These are phyloP conservation scores for Darwinula stevensoni DNA, from an alignment of 2,888 invertebrate genomes.

Conservation along the genomic window DNA sequence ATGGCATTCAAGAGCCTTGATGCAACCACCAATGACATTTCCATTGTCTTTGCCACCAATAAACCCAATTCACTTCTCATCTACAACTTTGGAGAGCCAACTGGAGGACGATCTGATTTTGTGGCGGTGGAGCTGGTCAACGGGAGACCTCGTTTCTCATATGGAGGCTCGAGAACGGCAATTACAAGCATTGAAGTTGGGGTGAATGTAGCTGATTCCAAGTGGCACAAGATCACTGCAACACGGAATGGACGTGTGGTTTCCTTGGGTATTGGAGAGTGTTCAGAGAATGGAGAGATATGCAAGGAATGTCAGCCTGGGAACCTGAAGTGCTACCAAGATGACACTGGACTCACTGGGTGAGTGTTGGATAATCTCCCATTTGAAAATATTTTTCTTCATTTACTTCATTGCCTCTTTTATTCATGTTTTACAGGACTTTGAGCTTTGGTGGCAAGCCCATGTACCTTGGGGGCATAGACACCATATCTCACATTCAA, in stretches of 20 bases:
- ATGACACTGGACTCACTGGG: constrained; percentile 64
- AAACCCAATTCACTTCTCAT: constrained; percentile 57
- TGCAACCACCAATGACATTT: constrained; percentile 64
- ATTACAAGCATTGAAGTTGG: constrained; percentile 44
- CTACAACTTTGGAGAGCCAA: constrained; percentile 67
- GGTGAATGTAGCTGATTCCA: constrained; percentile 44
- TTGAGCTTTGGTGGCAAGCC: constrained; percentile 70
- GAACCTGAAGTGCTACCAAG: constrained; percentile 48
- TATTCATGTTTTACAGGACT: constrained; percentile 29
- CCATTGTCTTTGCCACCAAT: constrained; percentile 64
- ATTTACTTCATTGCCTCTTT: constrained; percentile 1
- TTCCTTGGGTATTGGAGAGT: constrained; percentile 46
- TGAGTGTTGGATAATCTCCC: constrained; percentile 22
- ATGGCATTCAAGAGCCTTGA: constrained; percentile 63
- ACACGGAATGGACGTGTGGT: constrained; percentile 65
- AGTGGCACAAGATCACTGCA: constrained; percentile 71
- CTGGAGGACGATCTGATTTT: constrained; percentile 66
- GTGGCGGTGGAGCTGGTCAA: constrained; percentile 61
- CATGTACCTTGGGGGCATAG: constrained; percentile 52
- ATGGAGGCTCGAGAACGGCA: constrained; percentile 60
- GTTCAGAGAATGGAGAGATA: constrained; percentile 53
- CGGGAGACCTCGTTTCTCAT: constrained; percentile 60
- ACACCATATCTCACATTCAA: constrained; percentile 51
- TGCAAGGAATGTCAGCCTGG: constrained; percentile 62
- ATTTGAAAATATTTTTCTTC: background rate